Base-by-base conservation (phyloP, 2,797 vertebrate species). In the Leptoclinus maculatus region DNA sequence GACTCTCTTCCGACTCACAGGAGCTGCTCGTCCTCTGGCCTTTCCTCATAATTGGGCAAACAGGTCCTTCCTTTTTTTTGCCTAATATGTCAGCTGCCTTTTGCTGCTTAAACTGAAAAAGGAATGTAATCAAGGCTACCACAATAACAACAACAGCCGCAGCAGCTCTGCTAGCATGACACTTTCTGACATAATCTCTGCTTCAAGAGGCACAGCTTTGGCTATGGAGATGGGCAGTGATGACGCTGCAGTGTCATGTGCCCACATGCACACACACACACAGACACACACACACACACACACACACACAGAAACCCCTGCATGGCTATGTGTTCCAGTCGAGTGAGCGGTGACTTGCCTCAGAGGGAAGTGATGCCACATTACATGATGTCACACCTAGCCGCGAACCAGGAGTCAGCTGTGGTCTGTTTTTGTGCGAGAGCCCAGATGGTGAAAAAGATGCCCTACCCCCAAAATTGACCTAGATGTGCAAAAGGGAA, bases 291-390 rank as follows among this genome's bases (percentile, higher is more conserved):
- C 47, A 72, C 41, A 56, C 36, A 49, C 71, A 59, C 32, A 51
- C 58, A 49, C 69, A 81, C 71, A 80, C 76, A 80, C 67, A 27
- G 21, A 87, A 69, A 74, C 41, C 65, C 62, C 70, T 75, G 75
- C 75, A 34, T 77, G 79, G 80, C 74, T 88, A 80, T 92, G 88
- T 82, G 85, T 88, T 91, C 90, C 78, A 88, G 60, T 92, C 79
- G 79, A 86, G 82, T 90, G 80, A 90, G 85, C 78, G 21, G 58
- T 85, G 87, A 91, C 85, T 92, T 90, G 92, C 90, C 94, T 91
- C 76, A 54, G 65, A 93, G 93, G 88, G 80, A 88, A 91, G 86
- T 92, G 89, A 94, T 93, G 93, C 92, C 93, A 91, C 88, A 88
- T 84, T 72, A 70, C 79, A 91, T 91, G 91, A 90, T 90, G 87